Base-by-base conservation (phyloP, 2,113 vertebrate genomes). In the Nothoprocta pentlandii region DNA sequence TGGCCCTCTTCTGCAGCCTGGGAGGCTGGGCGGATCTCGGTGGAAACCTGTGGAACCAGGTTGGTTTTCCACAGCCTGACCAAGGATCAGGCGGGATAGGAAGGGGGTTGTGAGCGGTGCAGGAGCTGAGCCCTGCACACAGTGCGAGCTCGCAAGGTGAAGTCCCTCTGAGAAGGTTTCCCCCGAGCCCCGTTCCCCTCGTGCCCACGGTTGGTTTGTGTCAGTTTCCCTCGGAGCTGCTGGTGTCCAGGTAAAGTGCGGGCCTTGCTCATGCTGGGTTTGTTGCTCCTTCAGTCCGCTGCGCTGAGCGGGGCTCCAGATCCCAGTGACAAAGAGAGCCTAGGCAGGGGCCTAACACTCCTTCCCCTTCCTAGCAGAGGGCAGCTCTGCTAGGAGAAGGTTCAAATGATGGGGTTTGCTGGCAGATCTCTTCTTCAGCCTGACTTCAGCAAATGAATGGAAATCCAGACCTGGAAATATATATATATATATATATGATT, bases 1-100 rank as follows among this genome's bases (percentile, higher is more conserved):
- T 90, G 92, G 93, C 90, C 94, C 88, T 70, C 80, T 93, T 95
- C 88, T 87, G 62, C 81, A 87, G 89, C 83, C 75, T 87, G 78
- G 59, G 46, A 87, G 30, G 70, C 78, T 85, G 90, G 87, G 92
- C 91, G 3, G 4, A 23, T 66, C 88, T 75, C 88, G 85, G 89
- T 58, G 83, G 80, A 75, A 92, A 86, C 41, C 73, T 13, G 62
- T 36, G 77, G 88, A 93, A 88, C 69, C 74, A 69, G 93, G 88
- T 92, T 93, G 91, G 47, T 79, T 88, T 90, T 71, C 68, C 0
- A 0, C 82, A 61, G 61, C 64, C 74, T 85, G 80, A 47, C 74
- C 53, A 46, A 71, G 62, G 64, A 86, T 81, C 51, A 89, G 89
- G 76, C 34, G 66, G 85, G 80, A 62, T 58, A 80, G 89, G 46